Evolutionary conservation across 2,888 invertebrate genomes (phyloP), one percentile per base, ranked within the genome.

Genomic region (Sminthurides aquaticus): DNA sequence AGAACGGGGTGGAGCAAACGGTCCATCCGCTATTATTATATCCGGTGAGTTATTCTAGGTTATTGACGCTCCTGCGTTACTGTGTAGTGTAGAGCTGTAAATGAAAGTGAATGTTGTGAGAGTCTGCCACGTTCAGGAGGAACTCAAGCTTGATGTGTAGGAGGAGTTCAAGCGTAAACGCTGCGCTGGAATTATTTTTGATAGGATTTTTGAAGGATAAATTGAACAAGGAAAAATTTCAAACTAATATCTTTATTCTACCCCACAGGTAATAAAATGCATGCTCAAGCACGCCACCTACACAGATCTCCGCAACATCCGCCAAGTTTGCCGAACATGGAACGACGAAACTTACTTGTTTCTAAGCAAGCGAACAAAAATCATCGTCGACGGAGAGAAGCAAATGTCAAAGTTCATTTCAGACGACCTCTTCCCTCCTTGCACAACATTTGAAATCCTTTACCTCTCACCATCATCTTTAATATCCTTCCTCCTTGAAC

Each of bases 321-420:
- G 69, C 1, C 63, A 63, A 60, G 67, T 69, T 11, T 69, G 69
- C 52, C 57, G 27, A 18, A 27, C 48, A 3, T 69, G 69, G 69
- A 69, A 65, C 27, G 29, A 25, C 18, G 49, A 63, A 34, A 55
- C 61, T 0, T 57, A 65, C 15, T 48, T 20, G 11, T n/a, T 34
- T 8, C 57, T 69, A 1, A 56, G 54, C 2, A 49, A n/a, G 8
- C 65, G 55, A 57, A 55, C 57, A 1, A 57, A 61, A 49, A 34
- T 67, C 29, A 49, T 57, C 18, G 28, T 62, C 20, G 43, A 48
- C 43, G 67, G 67, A 5, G 28, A 56, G 1, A 34, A 60, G n/a
- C 28, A 28, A 1, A 43, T 59, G 20, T 25, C 48, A 49, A 28
- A 57, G 43, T 43, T 57, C 18, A 25, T 66, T 1, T 34, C 58